Evolutionary conservation across 2,888 invertebrate species (phyloP), one percentile per base, ranked within the genome.

Genomic region (Pyrgus malvae): DNA sequence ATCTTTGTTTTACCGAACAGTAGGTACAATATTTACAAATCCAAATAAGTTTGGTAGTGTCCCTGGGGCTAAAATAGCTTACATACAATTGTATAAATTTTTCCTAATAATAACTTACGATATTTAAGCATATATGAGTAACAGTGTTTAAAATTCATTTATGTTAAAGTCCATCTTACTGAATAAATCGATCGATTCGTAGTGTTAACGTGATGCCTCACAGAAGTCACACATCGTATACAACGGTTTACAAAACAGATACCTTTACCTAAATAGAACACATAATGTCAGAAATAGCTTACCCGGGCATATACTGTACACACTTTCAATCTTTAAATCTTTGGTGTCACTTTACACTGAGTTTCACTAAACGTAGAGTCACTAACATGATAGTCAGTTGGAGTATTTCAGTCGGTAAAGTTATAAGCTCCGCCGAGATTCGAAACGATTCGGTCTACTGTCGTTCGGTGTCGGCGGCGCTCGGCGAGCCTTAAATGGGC

Each of bases 401-500:
- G 58, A 66, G 65, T 67, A 59, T 56, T 58, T 62, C 57, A 48
- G 29, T 56, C 58, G 57, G 54, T 51, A 35, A 60, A 63, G 62
- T 38, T 51, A 63, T 70, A 77, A 87, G 87, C 88, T 75, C 87
- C 87, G 81, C 83, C 86, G 81, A 74, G 61, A 68, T 63, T 50
- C 59, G 59, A 59, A 59, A 64, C 59, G 60, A 59, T 63, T 50
- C 6, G 42, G 57, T 71, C 85, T 79, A 88, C 67, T 86, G 89
- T 78, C 86, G 79, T 66, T 88, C 87, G 49, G 80, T 61, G 33
- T 89, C 89, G 84, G 85, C 88, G 89, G 86, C 81, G 89, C 88
- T 87, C 60, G 75, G 83, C 72, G 87, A 83, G 72, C 84, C 90
- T 94, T 95, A 96, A 91, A 96, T 96, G 72, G 97, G 96, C 64